phyloP scores from a whole-genome alignment of 2,797 vertebrate genomes.

The Cuculus canorus region DNA sequence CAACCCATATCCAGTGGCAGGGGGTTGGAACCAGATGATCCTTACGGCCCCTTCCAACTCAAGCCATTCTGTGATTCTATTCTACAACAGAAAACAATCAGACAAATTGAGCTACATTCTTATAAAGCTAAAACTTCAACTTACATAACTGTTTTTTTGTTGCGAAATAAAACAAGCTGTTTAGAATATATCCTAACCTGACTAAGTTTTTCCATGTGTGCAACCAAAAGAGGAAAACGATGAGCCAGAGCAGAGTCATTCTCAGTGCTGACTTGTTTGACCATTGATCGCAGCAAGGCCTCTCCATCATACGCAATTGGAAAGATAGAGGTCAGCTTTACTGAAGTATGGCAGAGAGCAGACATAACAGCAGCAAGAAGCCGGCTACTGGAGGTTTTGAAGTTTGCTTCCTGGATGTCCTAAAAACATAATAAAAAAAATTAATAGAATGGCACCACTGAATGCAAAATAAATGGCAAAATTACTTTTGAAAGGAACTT shows the following conservation, averaged over 20 bases:
- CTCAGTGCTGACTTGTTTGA: slow-evolving; percentile 98
- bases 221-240: slow-evolving; percentile 95
- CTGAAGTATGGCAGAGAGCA: slow-evolving; percentile 95
- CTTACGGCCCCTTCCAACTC: too few species aligned
- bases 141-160: accelerated
- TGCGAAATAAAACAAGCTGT: background rate
- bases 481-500: background rate
- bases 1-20: too few species aligned
- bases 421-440: slow-evolving; percentile 51
- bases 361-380: slow-evolving; percentile 98
- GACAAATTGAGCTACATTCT: background rate
- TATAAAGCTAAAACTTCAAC: background rate
- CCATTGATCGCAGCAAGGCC: slow-evolving; percentile 91
- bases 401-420: slow-evolving; percentile 98
- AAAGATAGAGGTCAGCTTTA: slow-evolving; percentile 96
- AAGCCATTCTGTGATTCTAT: too few species aligned
- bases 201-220: slow-evolving; percentile 98
- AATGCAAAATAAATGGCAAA: background rate
- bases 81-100: background rate
- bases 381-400: slow-evolving; percentile 96
- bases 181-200: slow-evolving; percentile 81
- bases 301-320: slow-evolving; percentile 98
- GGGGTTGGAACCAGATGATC: too few species aligned
- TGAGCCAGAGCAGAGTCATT: slow-evolving; percentile 96
- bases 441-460: accelerated